A percentile compares a stretch with the other conserved stretches of the same genome.
These are phyloP conservation scores for Paramacrobiotus metropolitanus DNA, from an alignment of 1,140 invertebrate species.

Conservation along the genomic window DNA sequence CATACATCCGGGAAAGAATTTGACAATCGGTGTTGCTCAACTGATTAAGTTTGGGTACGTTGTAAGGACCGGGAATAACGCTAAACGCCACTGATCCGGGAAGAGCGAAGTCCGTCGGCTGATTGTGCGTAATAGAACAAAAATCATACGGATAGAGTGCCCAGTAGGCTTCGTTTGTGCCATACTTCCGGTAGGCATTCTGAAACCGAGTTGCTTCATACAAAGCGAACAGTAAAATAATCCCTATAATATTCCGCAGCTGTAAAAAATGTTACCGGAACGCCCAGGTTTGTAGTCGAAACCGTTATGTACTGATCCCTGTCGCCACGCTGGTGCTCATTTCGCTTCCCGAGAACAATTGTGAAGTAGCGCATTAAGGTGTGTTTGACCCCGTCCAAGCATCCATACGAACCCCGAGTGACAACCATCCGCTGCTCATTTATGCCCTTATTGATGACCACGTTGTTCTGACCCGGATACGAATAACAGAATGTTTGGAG, in stretches of 20 bases:
- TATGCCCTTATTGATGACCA: background rate
- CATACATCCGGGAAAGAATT: background rate
- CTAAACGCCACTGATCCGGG: background rate
- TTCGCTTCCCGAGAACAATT: background rate
- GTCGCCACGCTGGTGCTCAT: background rate
- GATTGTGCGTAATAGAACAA: background rate
- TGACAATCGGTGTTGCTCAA: background rate
- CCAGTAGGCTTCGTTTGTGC: background rate
- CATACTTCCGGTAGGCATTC: background rate
- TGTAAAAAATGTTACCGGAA: background rate
- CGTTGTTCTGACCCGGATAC: background rate
- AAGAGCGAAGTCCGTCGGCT: background rate
- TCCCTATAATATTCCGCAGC: no score
- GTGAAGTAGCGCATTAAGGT: background rate
- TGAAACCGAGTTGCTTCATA: background rate
- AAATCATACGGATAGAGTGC: background rate
- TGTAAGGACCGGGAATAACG: background rate
- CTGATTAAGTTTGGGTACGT: background rate
- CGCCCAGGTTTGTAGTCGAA: background rate
- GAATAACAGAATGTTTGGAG: conserved; percentile 3
- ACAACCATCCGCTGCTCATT: background rate
- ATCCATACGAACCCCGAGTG: background rate
- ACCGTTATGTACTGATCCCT: background rate
- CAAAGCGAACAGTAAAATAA: background rate
- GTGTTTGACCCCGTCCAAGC: background rate